phyloP scores from a whole-genome alignment of 2,113 vertebrate species.

The Tachycineta bicolor region DNA sequence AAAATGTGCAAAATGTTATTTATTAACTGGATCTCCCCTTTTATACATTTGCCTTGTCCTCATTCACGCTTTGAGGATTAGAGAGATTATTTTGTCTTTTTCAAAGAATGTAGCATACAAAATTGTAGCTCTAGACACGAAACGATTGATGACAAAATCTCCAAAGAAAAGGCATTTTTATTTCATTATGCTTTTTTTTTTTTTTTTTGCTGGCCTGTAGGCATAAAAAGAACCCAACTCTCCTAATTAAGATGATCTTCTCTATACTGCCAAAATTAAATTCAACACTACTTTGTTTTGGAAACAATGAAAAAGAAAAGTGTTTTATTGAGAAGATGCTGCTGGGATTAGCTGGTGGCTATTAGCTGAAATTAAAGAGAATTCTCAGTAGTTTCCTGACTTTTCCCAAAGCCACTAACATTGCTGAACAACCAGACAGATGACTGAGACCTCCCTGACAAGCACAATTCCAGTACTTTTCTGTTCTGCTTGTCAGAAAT shows the following conservation, averaged over 20 bases:
- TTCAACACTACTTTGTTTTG: neutral
- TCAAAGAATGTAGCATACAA: rapidly evolving
- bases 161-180: neutral
- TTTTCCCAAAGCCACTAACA: neutral
- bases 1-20: neutral
- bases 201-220: neutral
- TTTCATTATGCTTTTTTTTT: neutral
- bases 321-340: neutral
- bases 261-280: neutral
- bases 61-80: neutral
- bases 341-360: neutral
- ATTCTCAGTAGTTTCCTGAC: neutral
- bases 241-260: neutral
- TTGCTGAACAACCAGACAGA: neutral
- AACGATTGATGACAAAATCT: neutral
- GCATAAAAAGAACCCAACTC: neutral
- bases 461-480: neutral
- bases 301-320: neutral
- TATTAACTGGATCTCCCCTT: neutral
- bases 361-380: neutral
- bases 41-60: neutral
- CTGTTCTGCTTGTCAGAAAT: neutral
- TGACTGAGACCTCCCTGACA: neutral
- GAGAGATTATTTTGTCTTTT: neutral
- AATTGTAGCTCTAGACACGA: neutral